These are phyloP conservation scores for Hydrozoanthus tunicans DNA, from an alignment of 64 coral and sea anemone genomes.

Conservation along the genomic window DNA sequence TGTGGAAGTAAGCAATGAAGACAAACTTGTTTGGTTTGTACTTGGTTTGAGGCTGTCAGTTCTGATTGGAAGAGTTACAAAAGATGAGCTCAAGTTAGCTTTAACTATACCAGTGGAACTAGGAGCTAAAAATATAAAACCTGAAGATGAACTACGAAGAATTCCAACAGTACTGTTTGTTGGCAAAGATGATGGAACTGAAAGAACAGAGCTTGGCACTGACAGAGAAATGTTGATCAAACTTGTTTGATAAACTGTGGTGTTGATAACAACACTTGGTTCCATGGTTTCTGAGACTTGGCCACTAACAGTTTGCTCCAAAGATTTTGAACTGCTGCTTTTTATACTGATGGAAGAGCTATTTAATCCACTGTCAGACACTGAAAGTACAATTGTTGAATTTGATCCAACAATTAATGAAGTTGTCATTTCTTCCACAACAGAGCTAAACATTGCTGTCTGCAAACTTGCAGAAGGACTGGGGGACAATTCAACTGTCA, in stretches of 20 bases:
- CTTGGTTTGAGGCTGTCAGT: neutral
- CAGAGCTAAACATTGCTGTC: constrained; percentile 37
- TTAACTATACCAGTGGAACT: neutral
- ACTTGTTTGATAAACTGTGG: neutral
- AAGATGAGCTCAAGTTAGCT: neutral
- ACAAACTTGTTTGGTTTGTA: neutral
- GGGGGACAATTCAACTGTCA: neutral
- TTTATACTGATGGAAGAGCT: neutral
- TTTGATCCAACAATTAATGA: neutral
- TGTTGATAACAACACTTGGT: neutral
- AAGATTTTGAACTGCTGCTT: neutral
- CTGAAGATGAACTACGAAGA: neutral
- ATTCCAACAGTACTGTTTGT: neutral
- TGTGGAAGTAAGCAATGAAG: neutral
- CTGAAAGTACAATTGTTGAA: neutral
- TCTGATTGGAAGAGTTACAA: neutral
- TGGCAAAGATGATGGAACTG: neutral
- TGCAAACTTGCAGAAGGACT: constrained; percentile 7
- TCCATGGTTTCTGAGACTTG: neutral
- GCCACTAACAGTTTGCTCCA: constrained; percentile 3
- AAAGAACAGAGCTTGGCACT: neutral
- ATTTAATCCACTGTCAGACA: neutral
- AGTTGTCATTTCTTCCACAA: neutral
- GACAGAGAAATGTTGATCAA: neutral
- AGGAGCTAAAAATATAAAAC: neutral